Evolutionary conservation across 2,113 vertebrate genomes (phyloP), one percentile per base, ranked within the genome.

Genomic region (Plectropomus leopardus): DNA sequence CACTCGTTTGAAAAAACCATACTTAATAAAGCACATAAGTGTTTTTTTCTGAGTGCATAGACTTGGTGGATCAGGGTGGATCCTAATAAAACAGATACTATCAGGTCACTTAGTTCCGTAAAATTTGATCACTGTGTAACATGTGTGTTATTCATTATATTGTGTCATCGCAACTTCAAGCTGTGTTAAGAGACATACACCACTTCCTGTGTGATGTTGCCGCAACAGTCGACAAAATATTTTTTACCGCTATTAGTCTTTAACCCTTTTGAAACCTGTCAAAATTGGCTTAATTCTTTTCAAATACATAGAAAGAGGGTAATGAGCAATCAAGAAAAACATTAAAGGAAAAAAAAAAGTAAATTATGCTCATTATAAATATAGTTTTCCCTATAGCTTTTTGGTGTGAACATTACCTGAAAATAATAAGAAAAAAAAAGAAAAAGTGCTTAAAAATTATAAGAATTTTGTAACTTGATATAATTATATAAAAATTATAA

Each of bases 131-230:
- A 32, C 26, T n/a, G 14, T 23, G 32, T 51, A 32, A 30, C 32
- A 23, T 1, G 1, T 50, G 73, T 42, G 50, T 58, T 23, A 7
- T 63, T 63, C 4, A 13, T 45, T 48, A 28, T 23, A 28, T 9
- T 47, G 32, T 21, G 32, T 42, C 21, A 42, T 19, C 24, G 14
- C 19, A 26, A n/a, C 23, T 42, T 63, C 34, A 11, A 53, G n/a
- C 32, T 45, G n/a, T 40, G 58, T 55, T 72, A 55, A 72, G 65
- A 64, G 47, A 23, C 86, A 76, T 63, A n/a, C 14, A 54, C 60
- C 48, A 71, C 78, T 70, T 84, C 82, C 82, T 85, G 75, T 84
- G 17, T 44, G 50, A 59, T 21, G n/a, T n/a, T 8, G 26, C 69
- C 59, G 21, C 78, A 72, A 24, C 42, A 59, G 40, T 42, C n/a